Percentiles rank a stretch among this genome's conserved stretches.
Conservation (phyloP, 2,113 vertebrate species). For the Chloroceryle aenea region DNA sequence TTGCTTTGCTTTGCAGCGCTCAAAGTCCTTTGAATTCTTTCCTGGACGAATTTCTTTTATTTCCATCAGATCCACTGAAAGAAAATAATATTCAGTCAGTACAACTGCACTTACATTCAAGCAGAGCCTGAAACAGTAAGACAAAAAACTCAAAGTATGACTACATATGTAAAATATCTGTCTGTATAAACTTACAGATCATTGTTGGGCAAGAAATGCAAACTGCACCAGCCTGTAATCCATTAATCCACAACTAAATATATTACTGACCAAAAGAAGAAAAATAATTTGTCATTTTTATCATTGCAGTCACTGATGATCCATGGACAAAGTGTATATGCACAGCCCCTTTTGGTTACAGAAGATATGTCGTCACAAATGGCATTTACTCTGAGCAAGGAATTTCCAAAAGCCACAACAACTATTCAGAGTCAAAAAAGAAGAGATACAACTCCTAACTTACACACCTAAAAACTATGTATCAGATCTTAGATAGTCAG, state of each 20-base stretch:
- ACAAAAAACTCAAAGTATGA: background rate
- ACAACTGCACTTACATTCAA: background rate
- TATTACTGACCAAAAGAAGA: background rate
- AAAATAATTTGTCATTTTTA: background rate
- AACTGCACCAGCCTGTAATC: background rate
- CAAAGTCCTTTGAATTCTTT: conserved; percentile 94
- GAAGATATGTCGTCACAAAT: background rate
- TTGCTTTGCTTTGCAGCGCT: conserved; percentile 88
- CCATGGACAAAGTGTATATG: background rate
- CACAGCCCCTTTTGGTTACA: background rate
- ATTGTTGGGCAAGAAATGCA: background rate
- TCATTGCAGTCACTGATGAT: background rate
- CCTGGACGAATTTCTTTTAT: conserved; percentile 93
- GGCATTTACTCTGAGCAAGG: background rate
- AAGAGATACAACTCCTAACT: background rate
- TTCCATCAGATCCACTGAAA: conserved; percentile 93
- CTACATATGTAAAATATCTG: background rate
- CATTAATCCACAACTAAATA: background rate
- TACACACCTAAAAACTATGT: background rate
- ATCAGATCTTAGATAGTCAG: background rate
- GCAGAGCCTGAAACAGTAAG: background rate
- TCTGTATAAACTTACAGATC: background rate
- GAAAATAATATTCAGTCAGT: conserved; percentile 4
- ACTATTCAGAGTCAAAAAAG: background rate
- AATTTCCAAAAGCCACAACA: background rate